These are phyloP conservation scores for Diorhabda carinulata DNA, from an alignment of 1,140 invertebrate species.

Conservation along the genomic window DNA sequence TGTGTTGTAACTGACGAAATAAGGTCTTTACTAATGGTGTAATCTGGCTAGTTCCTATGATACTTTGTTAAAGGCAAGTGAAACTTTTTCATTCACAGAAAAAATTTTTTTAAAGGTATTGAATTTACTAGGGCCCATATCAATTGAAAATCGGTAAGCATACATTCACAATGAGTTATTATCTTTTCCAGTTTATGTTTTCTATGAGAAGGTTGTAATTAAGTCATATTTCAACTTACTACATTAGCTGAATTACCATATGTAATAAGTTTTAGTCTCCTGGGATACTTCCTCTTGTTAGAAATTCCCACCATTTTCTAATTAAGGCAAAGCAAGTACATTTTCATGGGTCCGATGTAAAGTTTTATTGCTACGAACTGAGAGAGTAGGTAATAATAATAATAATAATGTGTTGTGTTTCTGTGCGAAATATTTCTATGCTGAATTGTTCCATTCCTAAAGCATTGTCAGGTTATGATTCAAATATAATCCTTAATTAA, in stretches of 20 bases:
- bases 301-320: constrained; percentile 1
- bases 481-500: no score
- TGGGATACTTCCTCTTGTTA: neutral
- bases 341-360: neutral
- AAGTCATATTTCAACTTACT: constrained; percentile 3
- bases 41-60: constrained; percentile 26
- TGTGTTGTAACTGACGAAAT: constrained; percentile 28
- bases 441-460: no score
- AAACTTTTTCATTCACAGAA: neutral
- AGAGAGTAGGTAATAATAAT: no score
- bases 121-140: no score
- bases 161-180: no score
- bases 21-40: constrained; percentile 30
- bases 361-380: neutral
- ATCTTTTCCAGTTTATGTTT: no score
- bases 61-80: constrained; percentile 18
- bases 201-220: neutral
- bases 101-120: constrained; percentile 12
- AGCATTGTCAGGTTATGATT: no score
- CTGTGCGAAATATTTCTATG: no score
- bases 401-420: no score
- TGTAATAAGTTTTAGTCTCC: neutral
- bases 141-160: no score
- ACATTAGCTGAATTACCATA: neutral
- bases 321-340: neutral